Base-by-base conservation (phyloP, 53 echinoderm and acorn worm genomes). In the Pentamera pediparva region DNA sequence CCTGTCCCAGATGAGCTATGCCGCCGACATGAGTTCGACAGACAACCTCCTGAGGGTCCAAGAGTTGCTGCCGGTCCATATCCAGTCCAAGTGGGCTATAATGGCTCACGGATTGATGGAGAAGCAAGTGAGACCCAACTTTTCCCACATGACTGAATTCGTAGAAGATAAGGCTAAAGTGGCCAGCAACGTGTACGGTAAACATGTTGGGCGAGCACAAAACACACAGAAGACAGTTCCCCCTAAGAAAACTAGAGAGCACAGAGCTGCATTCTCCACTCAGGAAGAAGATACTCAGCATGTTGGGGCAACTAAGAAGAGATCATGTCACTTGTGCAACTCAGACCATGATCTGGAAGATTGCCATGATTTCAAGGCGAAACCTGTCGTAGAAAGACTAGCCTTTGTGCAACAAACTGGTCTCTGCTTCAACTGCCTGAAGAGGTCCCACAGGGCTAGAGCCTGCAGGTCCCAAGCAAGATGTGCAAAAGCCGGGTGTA, bases 41-140 rank as follows among this genome's bases (percentile, higher is more conserved):
- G 85, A 89, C 64, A 89, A 75, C 37, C 58, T 89, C 25, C 40
- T 79, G 72, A 84, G 80, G 73, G 74, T 84, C 8, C 87, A 87
- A 64, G 63, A 84, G 50, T 51, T 83, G 15, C 70, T 83, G 18
- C 88, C 76, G 5, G 37, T 83, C 5, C 72, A 83, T 52, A n/a
- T 83, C 3, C 80, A 80, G 34, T 53, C 79, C 19, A 83, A 75
- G 39, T 88, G 84, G 84, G 83, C 80, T 12, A 38, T 26, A 15
- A 19, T 32, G 21, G 84, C 89, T 25, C 77, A 81, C 39, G 35
- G 33, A 0, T 21, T 89, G 77, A 84, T 89, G 84, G 84, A 84
- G 33, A n/a, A 1, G 7, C 51, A 75, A 31, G 63, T 61, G 17
- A 81, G 58, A 26, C 80, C 79, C 2, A 82, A 79, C 74, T 88